These are phyloP conservation scores for Perizoma affinitatum DNA, from an alignment of 2,888 invertebrate species.

Conservation along the genomic window DNA sequence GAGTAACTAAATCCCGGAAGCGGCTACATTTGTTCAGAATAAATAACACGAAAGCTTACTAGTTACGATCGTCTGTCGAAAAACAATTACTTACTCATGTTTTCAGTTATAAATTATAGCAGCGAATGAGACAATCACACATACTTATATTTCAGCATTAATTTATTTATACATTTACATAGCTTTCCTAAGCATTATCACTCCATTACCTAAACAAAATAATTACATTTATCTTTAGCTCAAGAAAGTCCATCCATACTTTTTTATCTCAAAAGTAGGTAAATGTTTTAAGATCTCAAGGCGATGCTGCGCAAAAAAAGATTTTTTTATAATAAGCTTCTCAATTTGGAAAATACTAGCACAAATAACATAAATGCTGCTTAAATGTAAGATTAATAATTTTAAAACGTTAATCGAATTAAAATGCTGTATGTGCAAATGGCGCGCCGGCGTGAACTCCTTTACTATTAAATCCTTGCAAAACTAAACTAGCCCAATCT, in stretches of 20 bases:
- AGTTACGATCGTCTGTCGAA: slow-evolving; percentile 1
- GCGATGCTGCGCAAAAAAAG: slow-evolving; percentile 32
- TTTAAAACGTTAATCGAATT: slow-evolving; percentile 20
- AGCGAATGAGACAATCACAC: slow-evolving; percentile 62
- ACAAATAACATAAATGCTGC: slow-evolving; percentile 29
- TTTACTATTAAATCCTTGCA: neutral
- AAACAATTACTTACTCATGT: slow-evolving; percentile 3
- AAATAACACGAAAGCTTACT: slow-evolving; percentile 19
- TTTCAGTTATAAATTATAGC: slow-evolving; percentile 39
- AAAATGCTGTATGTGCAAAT: slow-evolving; percentile 19
- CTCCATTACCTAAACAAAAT: slow-evolving; percentile 66
- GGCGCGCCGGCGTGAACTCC: slow-evolving; percentile 9
- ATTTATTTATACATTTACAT: slow-evolving; percentile 80
- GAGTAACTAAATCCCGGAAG: slow-evolving; percentile 41
- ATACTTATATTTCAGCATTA: slow-evolving; percentile 66
- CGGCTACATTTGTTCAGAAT: slow-evolving; percentile 18
- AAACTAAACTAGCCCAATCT: slow-evolving; percentile 17
- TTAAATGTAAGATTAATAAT: slow-evolving; percentile 26
- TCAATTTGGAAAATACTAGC: slow-evolving; percentile 22
- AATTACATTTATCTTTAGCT: slow-evolving; percentile 64
- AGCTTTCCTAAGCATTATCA: slow-evolving; percentile 71
- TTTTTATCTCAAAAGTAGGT: slow-evolving; percentile 46
- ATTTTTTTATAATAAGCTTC: slow-evolving; percentile 16
- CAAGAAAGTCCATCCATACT: slow-evolving; percentile 58
- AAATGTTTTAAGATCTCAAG: slow-evolving; percentile 55